These are phyloP conservation scores for Phalangium opilio DNA, from an alignment of 2,888 invertebrate genomes.

Conservation along the genomic window DNA sequence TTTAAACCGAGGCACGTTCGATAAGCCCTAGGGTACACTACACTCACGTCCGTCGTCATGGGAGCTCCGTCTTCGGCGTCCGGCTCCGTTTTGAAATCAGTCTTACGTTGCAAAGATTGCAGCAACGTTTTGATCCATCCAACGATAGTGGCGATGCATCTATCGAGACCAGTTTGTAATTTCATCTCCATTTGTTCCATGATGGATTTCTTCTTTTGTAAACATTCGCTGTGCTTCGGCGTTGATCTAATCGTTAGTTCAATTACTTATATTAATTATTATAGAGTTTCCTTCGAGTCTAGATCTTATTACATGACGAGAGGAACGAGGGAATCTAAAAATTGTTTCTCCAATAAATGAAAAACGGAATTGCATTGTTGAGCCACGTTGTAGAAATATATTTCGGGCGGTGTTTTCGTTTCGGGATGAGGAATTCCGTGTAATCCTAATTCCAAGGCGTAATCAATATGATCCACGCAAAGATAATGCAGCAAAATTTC, in stretches of 20 bases:
- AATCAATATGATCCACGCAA: constrained; percentile 83
- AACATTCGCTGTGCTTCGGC: constrained; percentile 70
- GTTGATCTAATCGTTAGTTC: constrained; percentile 49
- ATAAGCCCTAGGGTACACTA: too few relatives aligned
- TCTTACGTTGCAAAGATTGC: constrained; percentile 84
- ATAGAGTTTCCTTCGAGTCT: constrained; percentile 21
- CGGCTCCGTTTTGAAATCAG: constrained; percentile 54
- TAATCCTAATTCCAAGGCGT: constrained; percentile 82
- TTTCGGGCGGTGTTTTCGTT: constrained; percentile 68
- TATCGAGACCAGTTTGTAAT: constrained; percentile 69
- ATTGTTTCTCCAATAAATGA: constrained; percentile 81
- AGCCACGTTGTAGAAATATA: constrained; percentile 84
- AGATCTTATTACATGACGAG: constrained; percentile 51
- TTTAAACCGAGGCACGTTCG: not conserved
- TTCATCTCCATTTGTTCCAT: constrained; percentile 81
- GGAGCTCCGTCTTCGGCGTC: constrained; percentile 34
- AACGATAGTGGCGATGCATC: constrained; percentile 69
- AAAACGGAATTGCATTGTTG: constrained; percentile 86
- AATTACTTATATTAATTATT: too few relatives aligned
- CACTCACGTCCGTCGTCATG: constrained; percentile 58
- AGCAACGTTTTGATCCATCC: constrained; percentile 82
- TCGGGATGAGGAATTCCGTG: constrained; percentile 76
- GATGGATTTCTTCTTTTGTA: constrained; percentile 67
- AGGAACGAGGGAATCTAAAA: constrained; percentile 72
- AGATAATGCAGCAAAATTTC: constrained; percentile 71